A percentile compares a stretch with the other conserved stretches of the same genome.
These are phyloP conservation scores for Caenorhabditis angaria DNA, from an alignment of 2,888 invertebrate species.

Conservation along the genomic window DNA sequence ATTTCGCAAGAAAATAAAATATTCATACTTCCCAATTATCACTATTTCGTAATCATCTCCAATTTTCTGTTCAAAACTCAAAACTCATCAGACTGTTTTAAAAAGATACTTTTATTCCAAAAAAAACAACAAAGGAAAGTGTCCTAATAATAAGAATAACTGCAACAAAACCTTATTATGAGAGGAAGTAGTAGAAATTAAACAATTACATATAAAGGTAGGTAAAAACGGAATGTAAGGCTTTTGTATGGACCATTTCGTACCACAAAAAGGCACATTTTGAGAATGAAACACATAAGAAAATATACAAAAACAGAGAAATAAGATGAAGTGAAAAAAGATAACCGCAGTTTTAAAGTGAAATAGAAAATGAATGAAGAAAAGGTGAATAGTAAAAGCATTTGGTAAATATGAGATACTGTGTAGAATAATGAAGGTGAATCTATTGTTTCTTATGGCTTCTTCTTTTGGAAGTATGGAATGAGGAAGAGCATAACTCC, in stretches of 20 bases:
- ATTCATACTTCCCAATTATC: too few species aligned
- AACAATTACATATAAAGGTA: background rate
- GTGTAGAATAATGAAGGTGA: background rate
- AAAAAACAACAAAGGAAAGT: background rate
- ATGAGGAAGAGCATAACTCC: slow-evolving; percentile 67
- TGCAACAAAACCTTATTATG: background rate
- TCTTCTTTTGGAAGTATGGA: slow-evolving; percentile 51
- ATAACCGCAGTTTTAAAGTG: slow-evolving; percentile 24
- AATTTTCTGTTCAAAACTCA: too few species aligned
- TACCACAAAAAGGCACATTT: slow-evolving; percentile 27
- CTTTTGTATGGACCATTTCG: slow-evolving; percentile 5
- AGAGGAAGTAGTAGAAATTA: background rate
- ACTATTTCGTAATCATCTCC: too few species aligned
- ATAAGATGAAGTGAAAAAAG: slow-evolving; percentile 30
- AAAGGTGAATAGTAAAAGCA: slow-evolving; percentile 13
- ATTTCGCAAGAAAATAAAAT: too few species aligned
- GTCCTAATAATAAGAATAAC: background rate
- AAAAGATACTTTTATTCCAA: background rate
- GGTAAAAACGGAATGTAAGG: slow-evolving; percentile 28
- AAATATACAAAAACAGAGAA: background rate
- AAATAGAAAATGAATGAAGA: slow-evolving; percentile 12
- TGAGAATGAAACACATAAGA: slow-evolving; percentile 25
- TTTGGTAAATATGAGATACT: slow-evolving; percentile 21
- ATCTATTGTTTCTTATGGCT: background rate
- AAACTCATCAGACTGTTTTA: too few species aligned